phyloP scores from a whole-genome alignment of 1,140 invertebrate genomes.

The Idris sp. region DNA sequence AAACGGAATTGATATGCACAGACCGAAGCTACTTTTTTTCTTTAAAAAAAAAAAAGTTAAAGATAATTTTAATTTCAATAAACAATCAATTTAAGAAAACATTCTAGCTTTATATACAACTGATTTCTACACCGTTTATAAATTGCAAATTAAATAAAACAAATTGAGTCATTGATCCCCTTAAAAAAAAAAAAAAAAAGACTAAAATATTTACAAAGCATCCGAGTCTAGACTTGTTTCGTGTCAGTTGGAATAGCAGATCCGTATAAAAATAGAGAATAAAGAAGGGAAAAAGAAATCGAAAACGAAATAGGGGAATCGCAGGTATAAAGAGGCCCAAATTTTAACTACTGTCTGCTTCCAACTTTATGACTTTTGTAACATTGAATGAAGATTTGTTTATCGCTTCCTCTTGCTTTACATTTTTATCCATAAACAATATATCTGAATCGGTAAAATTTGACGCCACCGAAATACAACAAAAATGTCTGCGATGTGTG shows the following conservation, averaged over 20 bases:
- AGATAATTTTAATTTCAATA: too few relatives aligned
- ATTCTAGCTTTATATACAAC: too few relatives aligned
- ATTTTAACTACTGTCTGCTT: conserved; percentile 34
- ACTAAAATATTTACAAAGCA: too few relatives aligned
- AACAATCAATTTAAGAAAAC: too few relatives aligned
- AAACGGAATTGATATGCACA: conserved; percentile 22
- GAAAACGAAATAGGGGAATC: conserved; percentile 2
- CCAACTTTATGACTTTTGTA: conserved; percentile 13
- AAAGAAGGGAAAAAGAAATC: not conserved
- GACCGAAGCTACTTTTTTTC: conserved; percentile 17
- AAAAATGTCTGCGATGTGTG: conserved; percentile 11
- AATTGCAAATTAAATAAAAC: too few relatives aligned
- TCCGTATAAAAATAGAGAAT: too few relatives aligned
- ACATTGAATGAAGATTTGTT: conserved; percentile 36
- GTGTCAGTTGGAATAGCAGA: too few relatives aligned
- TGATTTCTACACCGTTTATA: too few relatives aligned
- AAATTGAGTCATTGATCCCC: too few relatives aligned
- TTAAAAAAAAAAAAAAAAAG: too few relatives aligned
- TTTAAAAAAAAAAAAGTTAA: too few relatives aligned
- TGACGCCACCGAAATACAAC: conserved; percentile 19
- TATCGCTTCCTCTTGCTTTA: conserved; percentile 9
- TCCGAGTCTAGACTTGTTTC: too few relatives aligned
- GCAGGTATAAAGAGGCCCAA: conserved; percentile 33
- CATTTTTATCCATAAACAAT: conserved; percentile 26
- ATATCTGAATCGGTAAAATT: conserved; percentile 19